A percentile compares a stretch with the other conserved stretches of the same genome.
phyloP scores from a whole-genome alignment of 2,113 vertebrate species.

The Melanocharis versteri region DNA sequence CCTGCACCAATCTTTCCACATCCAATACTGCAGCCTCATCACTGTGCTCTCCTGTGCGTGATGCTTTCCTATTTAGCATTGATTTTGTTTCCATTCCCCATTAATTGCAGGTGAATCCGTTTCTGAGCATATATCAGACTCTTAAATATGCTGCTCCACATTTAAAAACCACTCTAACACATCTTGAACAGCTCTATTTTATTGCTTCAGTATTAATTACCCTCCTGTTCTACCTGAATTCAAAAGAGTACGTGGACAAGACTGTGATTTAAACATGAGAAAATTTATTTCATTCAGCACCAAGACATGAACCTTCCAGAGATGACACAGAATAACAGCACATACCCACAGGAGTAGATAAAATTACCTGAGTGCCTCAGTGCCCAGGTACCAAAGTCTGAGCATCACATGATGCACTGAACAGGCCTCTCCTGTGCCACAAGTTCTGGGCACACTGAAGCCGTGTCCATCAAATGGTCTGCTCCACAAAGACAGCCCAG shows the following conservation, averaged over 20 bases:
- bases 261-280: background rate
- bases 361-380: background rate
- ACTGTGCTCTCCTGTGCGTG: background rate
- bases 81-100: constrained; percentile 34
- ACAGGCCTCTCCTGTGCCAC: background rate
- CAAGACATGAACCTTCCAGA: background rate
- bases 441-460: background rate
- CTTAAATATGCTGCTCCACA: background rate
- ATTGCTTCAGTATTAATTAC: background rate
- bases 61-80: constrained; percentile 34
- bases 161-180: constrained; percentile 3
- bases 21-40: constrained; percentile 6
- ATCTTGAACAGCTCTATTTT: background rate
- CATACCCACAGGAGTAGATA: background rate
- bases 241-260: background rate
- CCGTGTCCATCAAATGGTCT: rapidly evolving
- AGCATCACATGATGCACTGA: background rate
- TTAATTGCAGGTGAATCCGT: constrained; percentile 26
- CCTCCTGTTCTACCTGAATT: background rate
- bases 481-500: background rate
- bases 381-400: background rate
- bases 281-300: background rate
- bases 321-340: background rate
- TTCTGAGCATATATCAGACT: background rate
- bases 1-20: background rate